Conservation (phyloP, 2,888 invertebrate species). For the Axea sp. region DNA sequence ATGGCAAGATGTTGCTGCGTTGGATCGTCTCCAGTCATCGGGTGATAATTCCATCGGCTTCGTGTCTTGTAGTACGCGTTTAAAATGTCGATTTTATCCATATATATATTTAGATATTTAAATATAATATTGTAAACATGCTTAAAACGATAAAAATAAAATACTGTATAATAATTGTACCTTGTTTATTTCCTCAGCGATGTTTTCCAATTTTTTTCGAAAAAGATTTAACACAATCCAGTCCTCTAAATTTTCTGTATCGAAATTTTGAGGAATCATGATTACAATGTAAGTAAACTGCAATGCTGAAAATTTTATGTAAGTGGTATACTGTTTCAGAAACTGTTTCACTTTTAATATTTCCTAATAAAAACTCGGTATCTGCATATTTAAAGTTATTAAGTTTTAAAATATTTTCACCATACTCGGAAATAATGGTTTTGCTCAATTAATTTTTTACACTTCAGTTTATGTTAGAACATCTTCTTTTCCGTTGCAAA, state of each 20-base stretch:
- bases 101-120: too few species aligned
- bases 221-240: neutral
- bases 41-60: conserved; percentile 1
- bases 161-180: neutral
- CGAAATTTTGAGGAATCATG: neutral
- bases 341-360: neutral
- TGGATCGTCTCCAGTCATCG: neutral
- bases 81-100: too few species aligned
- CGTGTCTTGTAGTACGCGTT: neutral
- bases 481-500: neutral
- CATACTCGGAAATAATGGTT: conserved; percentile 5
- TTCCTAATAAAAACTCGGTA: conserved; percentile 29
- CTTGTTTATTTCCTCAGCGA: neutral
- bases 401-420: conserved; percentile 5
- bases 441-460: neutral
- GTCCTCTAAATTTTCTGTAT: neutral
- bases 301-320: neutral
- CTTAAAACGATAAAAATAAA: too few species aligned
- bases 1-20: neutral
- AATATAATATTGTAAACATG: neutral
- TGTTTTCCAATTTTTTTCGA: neutral
- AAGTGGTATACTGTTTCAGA: neutral
- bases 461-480: neutral
- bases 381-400: conserved; percentile 30
- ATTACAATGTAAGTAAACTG: neutral